phyloP scores from a whole-genome alignment of 2,113 vertebrate genomes.

The Hippocampus abdominalis region DNA sequence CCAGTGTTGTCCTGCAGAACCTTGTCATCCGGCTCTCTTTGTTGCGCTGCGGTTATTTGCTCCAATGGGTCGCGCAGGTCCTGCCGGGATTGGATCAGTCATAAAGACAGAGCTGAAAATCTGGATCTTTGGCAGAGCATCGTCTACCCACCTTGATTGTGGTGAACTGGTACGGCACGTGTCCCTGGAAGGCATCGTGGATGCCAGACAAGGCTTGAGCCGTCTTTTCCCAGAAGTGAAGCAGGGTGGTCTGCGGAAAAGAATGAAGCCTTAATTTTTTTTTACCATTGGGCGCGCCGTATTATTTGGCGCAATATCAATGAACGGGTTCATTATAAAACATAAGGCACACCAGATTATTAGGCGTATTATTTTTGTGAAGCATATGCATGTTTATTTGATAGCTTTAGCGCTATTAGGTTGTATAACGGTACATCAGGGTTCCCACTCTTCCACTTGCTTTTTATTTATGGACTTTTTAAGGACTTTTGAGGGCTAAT shows the following conservation, averaged over 20 bases:
- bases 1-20: constrained; percentile 59
- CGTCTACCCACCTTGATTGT: constrained; percentile 66
- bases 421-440: no score
- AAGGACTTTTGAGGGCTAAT: no score
- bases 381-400: no score
- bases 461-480: no score
- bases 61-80: constrained; percentile 74
- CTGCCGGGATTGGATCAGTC: constrained; percentile 37
- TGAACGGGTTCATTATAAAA: no score
- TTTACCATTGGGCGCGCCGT: no score
- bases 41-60: constrained; percentile 54
- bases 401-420: no score
- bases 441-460: no score
- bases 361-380: no score
- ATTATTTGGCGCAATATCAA: no score
- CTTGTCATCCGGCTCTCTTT: constrained; percentile 48
- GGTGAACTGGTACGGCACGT: constrained; percentile 70
- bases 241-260: constrained; percentile 72
- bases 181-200: constrained; percentile 67
- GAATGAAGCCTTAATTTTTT: no score
- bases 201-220: constrained; percentile 72
- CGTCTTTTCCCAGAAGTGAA: constrained; percentile 82
- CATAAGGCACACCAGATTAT: no score
- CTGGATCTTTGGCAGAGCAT: neutral
- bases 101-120: neutral